Percentiles rank a stretch among this genome's conserved stretches.
These are phyloP conservation scores for Capromys pilorides DNA, from an alignment of 2,797 vertebrate species.

Conservation along the genomic window DNA sequence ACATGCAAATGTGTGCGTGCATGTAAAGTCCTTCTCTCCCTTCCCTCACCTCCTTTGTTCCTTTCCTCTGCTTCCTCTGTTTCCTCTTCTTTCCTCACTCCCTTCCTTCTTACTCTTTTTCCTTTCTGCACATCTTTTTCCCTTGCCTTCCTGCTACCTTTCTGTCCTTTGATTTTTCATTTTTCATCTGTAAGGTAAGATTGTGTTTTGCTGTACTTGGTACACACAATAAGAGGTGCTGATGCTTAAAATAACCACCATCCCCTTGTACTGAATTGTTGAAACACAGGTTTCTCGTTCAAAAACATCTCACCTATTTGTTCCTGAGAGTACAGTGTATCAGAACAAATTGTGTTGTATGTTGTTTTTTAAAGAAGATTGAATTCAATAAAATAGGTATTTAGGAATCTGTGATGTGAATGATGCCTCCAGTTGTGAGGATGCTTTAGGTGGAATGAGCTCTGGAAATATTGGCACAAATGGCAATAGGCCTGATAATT, in stretches of 20 bases:
- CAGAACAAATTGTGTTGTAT: constrained; percentile 60
- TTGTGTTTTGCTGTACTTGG: neutral
- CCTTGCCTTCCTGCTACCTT: neutral
- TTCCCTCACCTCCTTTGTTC: neutral
- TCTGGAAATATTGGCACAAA: constrained; percentile 36
- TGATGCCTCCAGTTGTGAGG: constrained; percentile 47
- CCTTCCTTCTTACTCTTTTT: neutral
- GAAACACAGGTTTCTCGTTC: neutral
- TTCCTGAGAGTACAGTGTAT: constrained; percentile 10
- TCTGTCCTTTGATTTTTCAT: neutral
- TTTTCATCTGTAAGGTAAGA: neutral
- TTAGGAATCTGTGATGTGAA: constrained; percentile 45
- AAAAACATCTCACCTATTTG: constrained; percentile 58
- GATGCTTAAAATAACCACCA: neutral
- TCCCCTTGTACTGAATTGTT: neutral
- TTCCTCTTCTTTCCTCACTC: rapidly evolving
- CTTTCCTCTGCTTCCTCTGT: no score
- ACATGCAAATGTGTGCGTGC: neutral
- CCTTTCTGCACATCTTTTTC: neutral
- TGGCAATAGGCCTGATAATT: neutral
- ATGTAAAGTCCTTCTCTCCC: neutral
- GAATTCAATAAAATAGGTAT: constrained; percentile 45
- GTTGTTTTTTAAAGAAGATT: constrained; percentile 65
- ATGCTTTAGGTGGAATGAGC: neutral
- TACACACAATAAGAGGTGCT: neutral